These are phyloP conservation scores for Masnerella sp. DNA, from an alignment of 2,888 invertebrate species.

Conservation along the genomic window DNA sequence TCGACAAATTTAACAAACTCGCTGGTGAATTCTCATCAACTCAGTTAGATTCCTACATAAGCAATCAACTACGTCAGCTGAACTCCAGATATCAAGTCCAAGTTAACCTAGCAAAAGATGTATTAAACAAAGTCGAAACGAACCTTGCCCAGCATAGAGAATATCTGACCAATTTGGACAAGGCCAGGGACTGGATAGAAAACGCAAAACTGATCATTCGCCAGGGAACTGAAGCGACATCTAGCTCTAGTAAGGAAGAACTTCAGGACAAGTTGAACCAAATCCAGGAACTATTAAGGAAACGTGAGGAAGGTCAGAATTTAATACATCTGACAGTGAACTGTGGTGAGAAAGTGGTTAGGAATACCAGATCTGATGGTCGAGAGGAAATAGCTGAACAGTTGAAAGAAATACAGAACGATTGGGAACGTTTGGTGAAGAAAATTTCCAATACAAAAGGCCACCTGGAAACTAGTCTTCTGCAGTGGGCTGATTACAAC, in stretches of 20 bases:
- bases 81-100: slow-evolving; percentile 94
- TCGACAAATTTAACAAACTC: slow-evolving; percentile 89
- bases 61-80: slow-evolving; percentile 90
- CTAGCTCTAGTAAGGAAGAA: slow-evolving; percentile 88
- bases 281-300: slow-evolving; percentile 88
- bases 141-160: slow-evolving; percentile 91
- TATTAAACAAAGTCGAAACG: slow-evolving; percentile 92
- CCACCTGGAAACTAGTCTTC: slow-evolving; percentile 90
- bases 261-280: slow-evolving; percentile 88
- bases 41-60: slow-evolving; percentile 91
- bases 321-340: slow-evolving; percentile 92
- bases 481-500: slow-evolving; percentile 98
- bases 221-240: slow-evolving; percentile 87
- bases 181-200: slow-evolving; percentile 91
- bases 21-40: slow-evolving; percentile 88
- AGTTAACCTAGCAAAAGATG: slow-evolving; percentile 92
- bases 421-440: slow-evolving; percentile 94
- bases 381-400: slow-evolving; percentile 91
- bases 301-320: slow-evolving; percentile 92
- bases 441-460: slow-evolving; percentile 95
- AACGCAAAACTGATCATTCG: slow-evolving; percentile 90
- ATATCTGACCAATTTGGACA: slow-evolving; percentile 86
- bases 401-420: slow-evolving; percentile 92
- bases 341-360: slow-evolving; percentile 88
- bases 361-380: slow-evolving; percentile 85